Evolutionary conservation across 2,113 vertebrate species (phyloP).

Genomic region (Herpetotheres cachinnans): DNA sequence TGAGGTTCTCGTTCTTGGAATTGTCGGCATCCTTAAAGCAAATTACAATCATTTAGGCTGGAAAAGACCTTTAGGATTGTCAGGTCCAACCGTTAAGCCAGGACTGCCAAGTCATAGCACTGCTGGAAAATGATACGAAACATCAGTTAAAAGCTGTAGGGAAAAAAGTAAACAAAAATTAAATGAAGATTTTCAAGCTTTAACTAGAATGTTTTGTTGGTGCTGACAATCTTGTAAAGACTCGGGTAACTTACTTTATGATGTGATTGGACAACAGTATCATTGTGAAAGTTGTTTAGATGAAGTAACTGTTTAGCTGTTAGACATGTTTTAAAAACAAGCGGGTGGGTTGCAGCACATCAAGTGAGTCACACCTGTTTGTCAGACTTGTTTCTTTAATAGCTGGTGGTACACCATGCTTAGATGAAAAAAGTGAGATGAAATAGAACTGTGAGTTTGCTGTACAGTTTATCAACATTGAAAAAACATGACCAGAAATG

Average conservation of each 20-base stretch:
- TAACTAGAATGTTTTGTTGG: slow-evolving; percentile 1
- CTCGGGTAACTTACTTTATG: background rate
- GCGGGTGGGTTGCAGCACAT: background rate
- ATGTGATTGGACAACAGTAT: background rate
- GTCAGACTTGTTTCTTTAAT: slow-evolving; percentile 3
- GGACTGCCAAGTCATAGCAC: background rate
- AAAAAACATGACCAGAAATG: background rate
- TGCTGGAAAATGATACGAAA: slow-evolving; percentile 49
- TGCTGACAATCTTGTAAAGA: background rate
- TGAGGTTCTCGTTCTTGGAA: slow-evolving; percentile 38
- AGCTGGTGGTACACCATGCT: background rate
- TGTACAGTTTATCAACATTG: background rate
- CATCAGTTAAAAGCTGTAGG: slow-evolving; percentile 42
- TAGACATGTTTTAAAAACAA: background rate
- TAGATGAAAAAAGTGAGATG: background rate
- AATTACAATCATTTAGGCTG: background rate
- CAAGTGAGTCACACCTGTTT: background rate
- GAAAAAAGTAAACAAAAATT: background rate
- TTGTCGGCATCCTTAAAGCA: slow-evolving; percentile 51
- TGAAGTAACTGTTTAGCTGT: background rate
- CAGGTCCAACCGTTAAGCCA: too few relatives aligned
- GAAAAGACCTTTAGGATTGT: too few relatives aligned
- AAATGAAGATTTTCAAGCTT: background rate
- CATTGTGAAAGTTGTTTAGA: background rate
- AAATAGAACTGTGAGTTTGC: background rate